Conservation (phyloP, 2,888 invertebrate species). For the Arge pagana region DNA sequence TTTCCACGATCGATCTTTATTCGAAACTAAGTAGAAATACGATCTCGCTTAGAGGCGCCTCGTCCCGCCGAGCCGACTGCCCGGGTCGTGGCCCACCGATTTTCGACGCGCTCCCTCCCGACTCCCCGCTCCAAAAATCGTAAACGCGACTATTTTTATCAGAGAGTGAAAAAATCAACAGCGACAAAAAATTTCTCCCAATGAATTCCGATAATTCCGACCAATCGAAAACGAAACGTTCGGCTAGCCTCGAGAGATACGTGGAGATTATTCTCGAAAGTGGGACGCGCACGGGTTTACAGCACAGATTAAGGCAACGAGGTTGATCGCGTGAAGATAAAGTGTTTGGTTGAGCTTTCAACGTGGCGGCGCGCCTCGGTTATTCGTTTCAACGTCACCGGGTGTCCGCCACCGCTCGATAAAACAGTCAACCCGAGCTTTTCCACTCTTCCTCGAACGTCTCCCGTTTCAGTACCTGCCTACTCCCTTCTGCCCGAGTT, state of each 20-base stretch:
- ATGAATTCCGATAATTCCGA: too few species aligned
- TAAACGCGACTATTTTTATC: too few species aligned
- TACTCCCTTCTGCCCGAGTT: conserved; percentile 10
- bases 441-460: conserved; percentile 15
- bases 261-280: too few species aligned
- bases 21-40: conserved; percentile 40
- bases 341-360: conserved; percentile 27
- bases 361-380: conserved; percentile 23
- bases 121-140: too few species aligned
- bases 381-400: conserved; percentile 21
- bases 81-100: conserved; percentile 4
- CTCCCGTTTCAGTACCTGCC: conserved; percentile 10
- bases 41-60: conserved; percentile 35
- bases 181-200: too few species aligned
- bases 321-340: too few species aligned
- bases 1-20: conserved; percentile 39
- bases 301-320: too few species aligned
- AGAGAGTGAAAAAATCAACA: too few species aligned
- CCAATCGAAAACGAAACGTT: too few species aligned
- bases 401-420: conserved; percentile 24
- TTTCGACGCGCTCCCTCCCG: too few species aligned
- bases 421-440: conserved; percentile 15
- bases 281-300: too few species aligned
- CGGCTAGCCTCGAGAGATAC: too few species aligned
- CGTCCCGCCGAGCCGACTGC: conserved; percentile 15